Base-by-base conservation (phyloP, 1,140 invertebrate species). In the Platyura marginata region DNA sequence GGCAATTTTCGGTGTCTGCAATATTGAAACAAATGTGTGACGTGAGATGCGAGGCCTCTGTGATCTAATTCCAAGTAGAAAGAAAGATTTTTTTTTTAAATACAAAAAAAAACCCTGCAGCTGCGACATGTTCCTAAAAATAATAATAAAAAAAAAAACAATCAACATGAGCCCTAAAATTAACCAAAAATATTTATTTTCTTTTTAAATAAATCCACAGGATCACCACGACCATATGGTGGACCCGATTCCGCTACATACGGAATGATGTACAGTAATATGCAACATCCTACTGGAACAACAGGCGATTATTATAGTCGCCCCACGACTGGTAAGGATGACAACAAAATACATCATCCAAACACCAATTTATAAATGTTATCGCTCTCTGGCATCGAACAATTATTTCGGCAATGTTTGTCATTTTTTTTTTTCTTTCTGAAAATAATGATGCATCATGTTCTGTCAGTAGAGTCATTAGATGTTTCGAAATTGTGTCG, bases 271-370 rank as follows among this genome's bases (percentile, higher is more conserved):
- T 48, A 43, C 46, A 47, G 44, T 16, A 51, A 43, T 44, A 47
- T 55, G 44, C 46, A 49, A 46, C 52, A 53, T 47, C 40, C 39
- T 22, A 18, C 49, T 33, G 41, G 41, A 36, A 36, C 34, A 43
- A 37, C 54, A 45, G 58, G 57, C 54, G 57, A 60, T 53, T 60
- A 60, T 46, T 61, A 58, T 58, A 54, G 54, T 59, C 57, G 56
- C 46, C 47, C 49, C 39, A 55, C 56, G 57, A 57, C 50, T 53
- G 58, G 58, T 61, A 60, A 60, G 58, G 40, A 23, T 41, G 39
- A 47, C 34, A 48, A 45, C n/a, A n/a, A n/a, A n/a, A n/a, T n/a
- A n/a, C n/a, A n/a, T n/a, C n/a, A n/a, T n/a, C n/a, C n/a, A n/a
- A n/a, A n/a, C n/a, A n/a, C n/a, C n/a, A n/a, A n/a, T n/a, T n/a